Base-by-base conservation (phyloP, 2,113 vertebrate species). In the Hiodon alosoides region DNA sequence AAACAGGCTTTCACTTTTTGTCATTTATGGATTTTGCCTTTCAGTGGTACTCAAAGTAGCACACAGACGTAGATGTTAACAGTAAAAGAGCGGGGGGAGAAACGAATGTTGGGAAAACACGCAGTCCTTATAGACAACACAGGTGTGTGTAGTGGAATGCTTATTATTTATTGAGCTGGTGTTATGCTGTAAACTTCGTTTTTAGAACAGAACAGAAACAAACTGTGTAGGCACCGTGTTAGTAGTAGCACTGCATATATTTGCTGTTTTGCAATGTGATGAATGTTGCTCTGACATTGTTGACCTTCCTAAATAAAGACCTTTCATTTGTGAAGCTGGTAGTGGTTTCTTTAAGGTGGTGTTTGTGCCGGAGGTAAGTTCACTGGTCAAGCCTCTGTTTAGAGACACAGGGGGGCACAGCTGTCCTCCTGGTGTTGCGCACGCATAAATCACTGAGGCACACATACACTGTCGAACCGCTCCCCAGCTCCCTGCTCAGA, bases 241-340 rank as follows among this genome's bases (percentile, higher is more conserved):
- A 89, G 88, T 79, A 78, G 86, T 90, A 92, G 86, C 78, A 84
- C 82, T 85, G 83, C 89, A 81, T 88, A 82, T 87, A 83, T 84
- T 84, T 82, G 85, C 85, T 83, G 83, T 88, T 85, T 82, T 90
- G 86, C 88, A 90, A 91, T 90, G 88, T 91, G 90, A 91, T 78
- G 79, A 85, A 83, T 86, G 88, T 87, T 89, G 82, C 86, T 86
- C 87, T 86, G 84, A 85, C 87, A 84, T 81, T 88, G 88, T 88
- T 90, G 86, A 83, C 87, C 82, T 89, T 87, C 86, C 87, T 80
- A 85, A 91, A 90, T 91, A 92, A 91, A 92, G 85, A 84, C 84
- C 51, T 90, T 92, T 90, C 86, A 89, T 90, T 91, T 90, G 90
- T 89, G 86, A 89, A 57, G 71, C 66, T 74, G 78, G 83, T 81